Conservation (phyloP, 2,888 invertebrate genomes). For the Macaria notata region DNA sequence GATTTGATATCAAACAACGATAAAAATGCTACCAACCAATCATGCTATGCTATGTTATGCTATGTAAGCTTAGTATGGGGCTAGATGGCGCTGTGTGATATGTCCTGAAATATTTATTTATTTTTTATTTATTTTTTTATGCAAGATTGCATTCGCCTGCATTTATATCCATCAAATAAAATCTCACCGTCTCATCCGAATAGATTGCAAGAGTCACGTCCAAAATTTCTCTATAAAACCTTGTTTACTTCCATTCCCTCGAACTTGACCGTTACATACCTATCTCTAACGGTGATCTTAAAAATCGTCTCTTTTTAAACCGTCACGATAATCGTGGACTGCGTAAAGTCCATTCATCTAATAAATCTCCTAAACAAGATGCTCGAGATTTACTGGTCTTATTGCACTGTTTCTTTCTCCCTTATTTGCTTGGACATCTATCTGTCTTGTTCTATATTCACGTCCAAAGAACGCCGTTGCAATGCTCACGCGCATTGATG, state of each 20-base stretch:
- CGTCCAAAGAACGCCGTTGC: constrained; percentile 44
- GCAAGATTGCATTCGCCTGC: no score
- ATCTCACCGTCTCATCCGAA: no score
- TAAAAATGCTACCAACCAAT: no score
- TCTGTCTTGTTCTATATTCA: constrained; percentile 13
- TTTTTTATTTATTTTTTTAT: no score
- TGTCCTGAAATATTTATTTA: no score
- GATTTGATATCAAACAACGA: no score
- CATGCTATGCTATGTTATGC: no score
- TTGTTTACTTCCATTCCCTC: constrained; percentile 11
- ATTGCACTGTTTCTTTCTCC: constrained; percentile 40
- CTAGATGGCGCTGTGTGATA: no score
- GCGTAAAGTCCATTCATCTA: constrained; percentile 35
- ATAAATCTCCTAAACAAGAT: constrained; percentile 30
- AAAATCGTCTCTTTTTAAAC: constrained; percentile 16
- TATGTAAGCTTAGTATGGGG: no score
- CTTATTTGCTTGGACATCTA: constrained; percentile 17
- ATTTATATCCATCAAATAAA: no score
- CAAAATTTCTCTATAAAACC: not conserved
- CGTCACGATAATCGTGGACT: constrained; percentile 35
- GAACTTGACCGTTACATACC: constrained; percentile 31
- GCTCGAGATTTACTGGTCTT: constrained; percentile 25
- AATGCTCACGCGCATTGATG: constrained; percentile 67
- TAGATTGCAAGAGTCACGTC: no score
- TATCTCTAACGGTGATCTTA: constrained; percentile 28